These are phyloP conservation scores for Pampusana beccarii DNA, from an alignment of 2,113 vertebrate species.

Conservation along the genomic window DNA sequence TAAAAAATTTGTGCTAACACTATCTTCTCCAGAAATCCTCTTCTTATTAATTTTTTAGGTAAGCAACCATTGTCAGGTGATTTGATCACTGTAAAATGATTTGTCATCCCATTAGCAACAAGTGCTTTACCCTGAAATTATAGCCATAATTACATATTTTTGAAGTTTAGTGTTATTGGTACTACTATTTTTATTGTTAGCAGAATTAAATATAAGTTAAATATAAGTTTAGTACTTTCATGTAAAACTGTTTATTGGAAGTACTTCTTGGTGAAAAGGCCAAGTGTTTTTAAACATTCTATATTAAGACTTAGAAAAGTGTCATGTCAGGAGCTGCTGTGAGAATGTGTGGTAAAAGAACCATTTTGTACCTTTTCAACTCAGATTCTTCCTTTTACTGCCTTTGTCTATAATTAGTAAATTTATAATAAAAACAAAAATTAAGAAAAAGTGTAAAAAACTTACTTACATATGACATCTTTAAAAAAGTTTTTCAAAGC, in stretches of 20 bases:
- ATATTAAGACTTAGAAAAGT: background rate
- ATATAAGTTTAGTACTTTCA: background rate
- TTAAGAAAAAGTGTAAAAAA: background rate
- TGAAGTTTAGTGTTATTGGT: background rate
- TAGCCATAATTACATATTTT: background rate
- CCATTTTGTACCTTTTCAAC: background rate
- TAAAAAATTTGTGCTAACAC: background rate
- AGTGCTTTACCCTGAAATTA: background rate
- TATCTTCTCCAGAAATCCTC: background rate
- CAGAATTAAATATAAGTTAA: background rate
- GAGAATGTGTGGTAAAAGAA: background rate
- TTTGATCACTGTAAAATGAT: background rate
- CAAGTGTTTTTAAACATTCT: background rate
- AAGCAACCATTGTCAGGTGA: background rate
- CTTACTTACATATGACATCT: background rate
- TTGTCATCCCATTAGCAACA: background rate
- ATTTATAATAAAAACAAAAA: background rate
- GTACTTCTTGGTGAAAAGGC: background rate
- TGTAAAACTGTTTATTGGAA: background rate
- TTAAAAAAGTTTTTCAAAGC: background rate
- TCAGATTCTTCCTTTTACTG: background rate
- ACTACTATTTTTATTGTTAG: background rate
- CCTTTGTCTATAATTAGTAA: background rate
- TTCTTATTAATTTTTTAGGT: background rate
- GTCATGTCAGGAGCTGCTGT: background rate